These are phyloP conservation scores for Salticus scenicus DNA, from an alignment of 2,888 invertebrate genomes.

Conservation along the genomic window DNA sequence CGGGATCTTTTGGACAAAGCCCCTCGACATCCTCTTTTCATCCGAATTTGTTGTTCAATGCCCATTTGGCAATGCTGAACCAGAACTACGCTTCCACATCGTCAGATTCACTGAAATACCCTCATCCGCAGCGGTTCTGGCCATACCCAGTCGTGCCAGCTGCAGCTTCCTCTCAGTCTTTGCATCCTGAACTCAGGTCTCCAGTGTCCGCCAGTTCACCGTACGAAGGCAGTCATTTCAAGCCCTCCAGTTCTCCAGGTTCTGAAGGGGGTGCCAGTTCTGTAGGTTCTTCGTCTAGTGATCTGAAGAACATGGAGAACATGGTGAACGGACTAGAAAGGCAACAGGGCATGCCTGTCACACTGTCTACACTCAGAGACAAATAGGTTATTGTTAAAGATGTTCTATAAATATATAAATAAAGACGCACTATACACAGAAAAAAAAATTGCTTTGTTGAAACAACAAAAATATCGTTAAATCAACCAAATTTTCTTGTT, in stretches of 20 bases:
- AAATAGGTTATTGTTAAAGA: slow-evolving; percentile 39
- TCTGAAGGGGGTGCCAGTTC: slow-evolving; percentile 67
- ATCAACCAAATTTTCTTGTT: no score
- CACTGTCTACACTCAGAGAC: slow-evolving; percentile 58
- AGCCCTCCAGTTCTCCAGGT: slow-evolving; percentile 58
- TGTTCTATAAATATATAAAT: no score
- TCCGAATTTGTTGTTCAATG: slow-evolving; percentile 49
- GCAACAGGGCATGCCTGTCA: slow-evolving; percentile 77
- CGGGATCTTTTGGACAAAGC: slow-evolving; percentile 32
- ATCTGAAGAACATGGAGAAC: slow-evolving; percentile 96
- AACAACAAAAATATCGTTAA: no score
- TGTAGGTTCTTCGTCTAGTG: slow-evolving; percentile 78
- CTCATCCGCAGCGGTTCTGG: slow-evolving; percentile 60
- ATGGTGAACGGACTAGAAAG: slow-evolving; percentile 97
- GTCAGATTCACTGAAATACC: slow-evolving; percentile 47
- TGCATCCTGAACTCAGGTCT: slow-evolving; percentile 22
- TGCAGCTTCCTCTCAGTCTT: background rate
- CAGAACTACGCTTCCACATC: slow-evolving; percentile 46
- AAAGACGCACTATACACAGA: no score
- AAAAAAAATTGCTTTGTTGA: no score
- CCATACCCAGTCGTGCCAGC: slow-evolving; percentile 43
- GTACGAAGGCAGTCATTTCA: slow-evolving; percentile 54
- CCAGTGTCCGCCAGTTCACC: slow-evolving; percentile 48
- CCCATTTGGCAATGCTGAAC: slow-evolving; percentile 65
- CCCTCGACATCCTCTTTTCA: slow-evolving; percentile 43